A percentile compares a stretch with the other conserved stretches of the same genome.
These are phyloP conservation scores for Tachysurus fulvidraco DNA, from an alignment of 2,113 vertebrate species.

Conservation along the genomic window DNA sequence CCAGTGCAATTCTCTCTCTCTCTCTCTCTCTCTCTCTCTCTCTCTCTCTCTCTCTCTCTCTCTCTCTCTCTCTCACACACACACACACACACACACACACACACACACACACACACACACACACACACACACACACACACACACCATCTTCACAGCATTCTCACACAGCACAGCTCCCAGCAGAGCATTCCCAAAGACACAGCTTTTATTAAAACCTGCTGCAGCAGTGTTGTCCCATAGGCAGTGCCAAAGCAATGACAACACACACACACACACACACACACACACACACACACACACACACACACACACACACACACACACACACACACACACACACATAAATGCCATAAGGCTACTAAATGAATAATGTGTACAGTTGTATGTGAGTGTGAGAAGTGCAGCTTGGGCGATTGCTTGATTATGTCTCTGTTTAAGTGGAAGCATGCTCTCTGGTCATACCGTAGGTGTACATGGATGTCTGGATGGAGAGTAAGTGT, in stretches of 20 bases:
- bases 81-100: no score
- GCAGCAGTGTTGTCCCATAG: conserved; percentile 67
- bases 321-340: conserved; percentile 21
- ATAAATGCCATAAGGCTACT: conserved; percentile 28
- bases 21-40: conserved; percentile 69
- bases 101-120: no score
- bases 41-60: conserved; percentile 60
- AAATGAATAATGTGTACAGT: conserved; percentile 50
- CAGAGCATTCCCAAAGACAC: conserved; percentile 76
- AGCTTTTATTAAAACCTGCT: conserved; percentile 80
- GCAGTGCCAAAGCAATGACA: conserved; percentile 55
- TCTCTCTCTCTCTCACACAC: conserved; percentile 49
- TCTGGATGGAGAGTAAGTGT: conserved; percentile 23
- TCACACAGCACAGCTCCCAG: conserved; percentile 62
- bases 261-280: conserved; percentile 37
- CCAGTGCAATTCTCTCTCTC: conserved; percentile 72
- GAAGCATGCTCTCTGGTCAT: not conserved
- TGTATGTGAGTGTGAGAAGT: not conserved
- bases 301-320: conserved; percentile 39
- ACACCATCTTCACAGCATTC: conserved; percentile 52
- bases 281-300: conserved; percentile 28
- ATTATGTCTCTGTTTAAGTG: conserved; percentile 13
- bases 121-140: no score
- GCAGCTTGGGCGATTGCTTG: not conserved
- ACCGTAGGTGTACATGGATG: conserved; percentile 34